Conservation (phyloP, 1,140 invertebrate genomes). For the Leptinotarsa lineolata region DNA sequence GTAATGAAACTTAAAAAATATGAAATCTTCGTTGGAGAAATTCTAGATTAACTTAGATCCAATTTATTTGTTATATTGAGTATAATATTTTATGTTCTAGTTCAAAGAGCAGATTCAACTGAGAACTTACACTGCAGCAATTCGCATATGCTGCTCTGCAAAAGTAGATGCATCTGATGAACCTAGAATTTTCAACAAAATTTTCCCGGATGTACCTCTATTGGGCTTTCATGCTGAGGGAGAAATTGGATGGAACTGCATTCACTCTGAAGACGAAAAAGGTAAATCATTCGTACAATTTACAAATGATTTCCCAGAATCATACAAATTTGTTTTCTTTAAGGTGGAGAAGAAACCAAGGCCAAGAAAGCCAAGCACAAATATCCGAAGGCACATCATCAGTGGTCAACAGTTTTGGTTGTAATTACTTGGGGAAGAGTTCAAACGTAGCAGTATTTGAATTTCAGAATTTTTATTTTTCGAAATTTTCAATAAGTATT, state of each 20-base stretch:
- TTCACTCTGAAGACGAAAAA: conserved; percentile 9
- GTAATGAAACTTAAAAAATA: conserved; percentile 17
- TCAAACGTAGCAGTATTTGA: neutral
- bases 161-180: conserved; percentile 38
- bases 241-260: conserved; percentile 47
- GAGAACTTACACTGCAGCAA: conserved; percentile 36
- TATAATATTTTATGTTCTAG: conserved; percentile 31
- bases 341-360: neutral
- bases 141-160: conserved; percentile 43
- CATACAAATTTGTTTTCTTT: neutral
- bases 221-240: conserved; percentile 42
- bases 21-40: neutral
- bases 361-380: conserved; percentile 25
- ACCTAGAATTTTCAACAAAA: conserved; percentile 38
- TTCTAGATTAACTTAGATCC: neutral
- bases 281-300: neutral
- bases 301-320: neutral
- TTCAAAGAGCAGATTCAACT: conserved; percentile 39
- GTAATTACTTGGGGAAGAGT: conserved; percentile 32
- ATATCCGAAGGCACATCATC: conserved; percentile 31
- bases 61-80: no score
- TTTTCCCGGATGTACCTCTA: conserved; percentile 41
- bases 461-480: neutral
- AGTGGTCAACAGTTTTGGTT: conserved; percentile 33
- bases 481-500: neutral